A percentile compares a stretch with the other conserved stretches of the same genome.
phyloP scores from a whole-genome alignment of 92 coral and sea anemone genomes.

The Zoanthus gigantus region DNA sequence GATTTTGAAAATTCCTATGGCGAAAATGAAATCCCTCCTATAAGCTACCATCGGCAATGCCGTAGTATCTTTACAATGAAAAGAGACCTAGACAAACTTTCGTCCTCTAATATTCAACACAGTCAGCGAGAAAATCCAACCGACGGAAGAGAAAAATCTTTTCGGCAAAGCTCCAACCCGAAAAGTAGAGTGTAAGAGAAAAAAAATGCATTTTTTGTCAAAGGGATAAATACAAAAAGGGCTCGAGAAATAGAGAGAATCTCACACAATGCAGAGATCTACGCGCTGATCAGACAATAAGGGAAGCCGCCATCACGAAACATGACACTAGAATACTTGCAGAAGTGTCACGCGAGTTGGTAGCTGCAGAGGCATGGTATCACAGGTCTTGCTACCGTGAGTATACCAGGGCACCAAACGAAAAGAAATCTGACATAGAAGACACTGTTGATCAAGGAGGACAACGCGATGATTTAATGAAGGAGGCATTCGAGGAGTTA shows the following conservation, averaged over 20 bases:
- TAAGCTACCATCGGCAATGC: conserved; percentile 65
- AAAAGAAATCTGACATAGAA: not conserved
- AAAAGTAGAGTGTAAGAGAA: conserved; percentile 50
- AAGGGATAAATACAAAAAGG: conserved; percentile 62
- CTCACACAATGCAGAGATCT: conserved; percentile 60
- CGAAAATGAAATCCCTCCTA: conserved; percentile 37
- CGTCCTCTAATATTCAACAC: conserved; percentile 7
- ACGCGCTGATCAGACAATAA: conserved; percentile 49
- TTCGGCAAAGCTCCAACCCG: conserved; percentile 54
- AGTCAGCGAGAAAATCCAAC: conserved; percentile 6
- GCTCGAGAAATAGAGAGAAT: conserved; percentile 61
- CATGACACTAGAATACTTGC: conserved; percentile 57
- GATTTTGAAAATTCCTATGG: conserved; percentile 9
- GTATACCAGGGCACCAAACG: conserved; percentile 32
- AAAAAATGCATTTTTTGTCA: conserved; percentile 46
- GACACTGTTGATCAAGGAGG: not conserved
- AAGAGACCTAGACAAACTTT: conserved; percentile 56
- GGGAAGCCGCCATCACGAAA: conserved; percentile 49
- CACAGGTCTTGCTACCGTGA: conserved; percentile 62
- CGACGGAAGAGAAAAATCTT: conserved; percentile 41
- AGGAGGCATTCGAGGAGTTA: not conserved
- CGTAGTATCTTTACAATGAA: conserved; percentile 70
- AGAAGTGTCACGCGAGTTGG: conserved; percentile 62
- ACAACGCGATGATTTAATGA: not conserved
- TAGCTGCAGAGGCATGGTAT: conserved; percentile 68